Evolutionary conservation across 2,888 invertebrate genomes (phyloP).

Genomic region (Germaria angustata): DNA sequence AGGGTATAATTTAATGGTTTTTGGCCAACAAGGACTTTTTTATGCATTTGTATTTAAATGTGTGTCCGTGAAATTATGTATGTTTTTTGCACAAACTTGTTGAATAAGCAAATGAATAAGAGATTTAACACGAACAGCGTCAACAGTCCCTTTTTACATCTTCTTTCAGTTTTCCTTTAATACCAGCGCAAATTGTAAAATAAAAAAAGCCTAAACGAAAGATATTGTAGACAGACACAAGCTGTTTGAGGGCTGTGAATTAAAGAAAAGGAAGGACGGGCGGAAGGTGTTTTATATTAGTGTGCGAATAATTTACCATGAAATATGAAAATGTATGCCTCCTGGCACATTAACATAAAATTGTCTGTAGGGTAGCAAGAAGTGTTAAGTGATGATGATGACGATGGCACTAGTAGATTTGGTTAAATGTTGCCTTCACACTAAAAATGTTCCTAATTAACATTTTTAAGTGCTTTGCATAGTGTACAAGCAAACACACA

Average conservation of each 20-base stretch:
- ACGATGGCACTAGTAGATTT: slow-evolving; percentile 47
- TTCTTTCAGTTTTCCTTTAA: slow-evolving; percentile 14
- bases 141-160: slow-evolving; percentile 36
- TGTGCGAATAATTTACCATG: slow-evolving; percentile 55
- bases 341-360: slow-evolving; percentile 57
- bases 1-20: no score
- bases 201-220: not conserved
- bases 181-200: not conserved
- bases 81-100: no score
- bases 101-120: slow-evolving; percentile 58
- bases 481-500: slow-evolving; percentile 27
- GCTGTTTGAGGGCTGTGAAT: not conserved
- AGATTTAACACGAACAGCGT: slow-evolving; percentile 61
- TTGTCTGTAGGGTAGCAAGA: slow-evolving; percentile 35
- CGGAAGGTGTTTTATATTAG: slow-evolving; percentile 4
- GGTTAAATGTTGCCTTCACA: slow-evolving; percentile 64
- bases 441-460: slow-evolving; percentile 65
- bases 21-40: no score
- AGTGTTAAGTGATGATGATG: slow-evolving; percentile 21
- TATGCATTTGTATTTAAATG: no score
- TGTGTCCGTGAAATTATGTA: no score
- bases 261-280: not conserved
- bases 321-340: slow-evolving; percentile 56
- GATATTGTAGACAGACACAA: not conserved
- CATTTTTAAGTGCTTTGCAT: slow-evolving; percentile 65